These are phyloP conservation scores for Xylota sylvarum DNA, from an alignment of 2,888 invertebrate species.

Conservation along the genomic window DNA sequence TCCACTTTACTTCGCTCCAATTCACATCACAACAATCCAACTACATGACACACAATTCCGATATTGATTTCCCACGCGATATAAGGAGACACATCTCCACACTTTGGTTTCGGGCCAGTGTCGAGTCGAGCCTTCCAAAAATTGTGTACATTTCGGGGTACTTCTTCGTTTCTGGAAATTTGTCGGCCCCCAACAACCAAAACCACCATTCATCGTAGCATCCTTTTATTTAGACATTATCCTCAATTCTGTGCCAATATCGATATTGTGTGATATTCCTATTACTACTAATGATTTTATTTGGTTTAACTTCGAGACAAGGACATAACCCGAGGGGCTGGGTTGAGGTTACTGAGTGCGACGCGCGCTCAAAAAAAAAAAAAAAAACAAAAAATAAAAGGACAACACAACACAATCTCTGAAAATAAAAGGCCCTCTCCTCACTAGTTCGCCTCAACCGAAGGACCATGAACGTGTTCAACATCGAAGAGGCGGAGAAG, in stretches of 20 bases:
- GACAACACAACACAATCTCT: constrained; percentile 47
- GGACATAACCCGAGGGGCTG: constrained; percentile 41
- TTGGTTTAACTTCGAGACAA: constrained; percentile 71
- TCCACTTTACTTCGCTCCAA: constrained; percentile 75
- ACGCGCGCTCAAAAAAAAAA: constrained; percentile 30
- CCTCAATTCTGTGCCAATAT: constrained; percentile 66
- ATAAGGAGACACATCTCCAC: constrained; percentile 47
- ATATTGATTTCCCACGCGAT: constrained; percentile 77
- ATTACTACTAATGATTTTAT: constrained; percentile 75
- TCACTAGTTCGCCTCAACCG: constrained; percentile 5
- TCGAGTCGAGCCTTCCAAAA: constrained; percentile 24
- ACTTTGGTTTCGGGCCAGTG: constrained; percentile 1
- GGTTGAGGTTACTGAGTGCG: constrained; percentile 11
- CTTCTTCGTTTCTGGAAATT: constrained; percentile 22
- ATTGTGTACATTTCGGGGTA: constrained; percentile 37
- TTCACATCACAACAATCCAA: constrained; percentile 75
- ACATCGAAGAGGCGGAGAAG: constrained; percentile 75
- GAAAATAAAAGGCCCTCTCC: constrained; percentile 56
- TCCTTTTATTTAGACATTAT: constrained; percentile 75
- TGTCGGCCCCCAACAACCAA: background rate
- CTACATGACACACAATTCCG: constrained; percentile 73
- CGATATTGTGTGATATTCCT: constrained; percentile 73
- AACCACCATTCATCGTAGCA: constrained; percentile 33
- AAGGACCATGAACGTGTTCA: constrained; percentile 64
- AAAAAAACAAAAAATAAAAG: constrained; percentile 35